Percentiles rank a stretch among this genome's conserved stretches.
phyloP scores from a whole-genome alignment of 2,113 vertebrate genomes.

The Oostethus manadensis region DNA sequence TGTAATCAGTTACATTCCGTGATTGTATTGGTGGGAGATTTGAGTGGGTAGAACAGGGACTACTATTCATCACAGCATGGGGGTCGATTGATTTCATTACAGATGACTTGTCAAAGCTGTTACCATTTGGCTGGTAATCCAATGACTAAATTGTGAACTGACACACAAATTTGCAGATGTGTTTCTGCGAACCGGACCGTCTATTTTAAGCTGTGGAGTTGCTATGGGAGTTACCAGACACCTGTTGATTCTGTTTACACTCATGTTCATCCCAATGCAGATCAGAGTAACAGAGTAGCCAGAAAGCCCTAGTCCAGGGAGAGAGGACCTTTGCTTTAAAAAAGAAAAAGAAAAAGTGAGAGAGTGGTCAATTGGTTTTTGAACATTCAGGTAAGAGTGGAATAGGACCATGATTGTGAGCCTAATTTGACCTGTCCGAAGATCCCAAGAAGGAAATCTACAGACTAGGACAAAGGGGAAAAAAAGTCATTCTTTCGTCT shows the following conservation, averaged over 20 bases:
- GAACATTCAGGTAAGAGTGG: constrained; percentile 18
- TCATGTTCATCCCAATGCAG: constrained; percentile 5
- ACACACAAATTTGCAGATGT: not conserved
- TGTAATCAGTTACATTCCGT: constrained; percentile 16
- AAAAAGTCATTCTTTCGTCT: constrained; percentile 1
- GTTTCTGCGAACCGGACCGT: not conserved
- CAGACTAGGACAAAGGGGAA: constrained; percentile 6
- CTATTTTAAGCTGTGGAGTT: constrained; percentile 24
- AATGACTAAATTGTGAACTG: not conserved
- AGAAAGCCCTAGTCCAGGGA: constrained; percentile 1
- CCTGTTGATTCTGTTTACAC: constrained; percentile 20
- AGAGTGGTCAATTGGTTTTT: constrained; percentile 28
- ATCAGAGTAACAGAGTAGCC: constrained; percentile 18
- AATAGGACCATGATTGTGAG: constrained; percentile 22
- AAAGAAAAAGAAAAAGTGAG: constrained; percentile 8
- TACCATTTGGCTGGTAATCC: not conserved
- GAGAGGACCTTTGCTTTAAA: constrained; percentile 13
- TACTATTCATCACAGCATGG: no score
- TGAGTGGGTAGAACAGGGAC: no score
- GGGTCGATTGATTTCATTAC: no score
- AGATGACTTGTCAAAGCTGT: not conserved
- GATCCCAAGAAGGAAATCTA: constrained; percentile 19
- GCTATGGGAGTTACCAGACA: constrained; percentile 8
- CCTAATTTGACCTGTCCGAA: constrained; percentile 24
- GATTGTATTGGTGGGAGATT: constrained; percentile 9